Percentiles rank a stretch among this genome's conserved stretches.
These are phyloP conservation scores for Pogona vitticeps DNA, from an alignment of 2,113 vertebrate species.

Conservation along the genomic window DNA sequence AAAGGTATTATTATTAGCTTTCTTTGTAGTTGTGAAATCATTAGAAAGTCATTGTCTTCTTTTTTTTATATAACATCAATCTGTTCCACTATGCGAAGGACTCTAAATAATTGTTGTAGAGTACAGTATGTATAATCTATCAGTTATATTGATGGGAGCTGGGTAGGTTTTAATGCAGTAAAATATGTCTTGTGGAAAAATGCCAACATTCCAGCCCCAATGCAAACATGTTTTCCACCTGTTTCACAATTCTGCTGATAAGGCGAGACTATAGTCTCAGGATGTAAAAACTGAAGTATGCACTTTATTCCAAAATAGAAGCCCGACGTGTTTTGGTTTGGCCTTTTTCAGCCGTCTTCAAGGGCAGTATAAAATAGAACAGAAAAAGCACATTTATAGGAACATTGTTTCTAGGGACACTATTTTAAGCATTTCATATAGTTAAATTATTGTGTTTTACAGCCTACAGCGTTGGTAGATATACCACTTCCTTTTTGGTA, in stretches of 20 bases:
- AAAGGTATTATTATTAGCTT: conserved; percentile 77
- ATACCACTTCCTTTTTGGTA: too few relatives aligned
- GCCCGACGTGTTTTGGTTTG: too few relatives aligned
- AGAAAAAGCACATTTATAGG: too few relatives aligned
- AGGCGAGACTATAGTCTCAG: too few relatives aligned
- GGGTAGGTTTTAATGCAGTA: not conserved
- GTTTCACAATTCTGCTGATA: not conserved
- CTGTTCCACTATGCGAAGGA: not conserved
- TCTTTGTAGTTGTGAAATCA: not conserved
- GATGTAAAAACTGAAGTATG: too few relatives aligned
- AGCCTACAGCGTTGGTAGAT: too few relatives aligned
- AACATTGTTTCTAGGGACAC: too few relatives aligned
- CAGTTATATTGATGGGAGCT: not conserved
- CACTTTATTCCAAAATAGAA: too few relatives aligned
- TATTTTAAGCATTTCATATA: too few relatives aligned
- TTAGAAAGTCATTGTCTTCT: not conserved
- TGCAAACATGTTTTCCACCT: not conserved
- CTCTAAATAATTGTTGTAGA: not conserved
- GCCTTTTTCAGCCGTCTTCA: too few relatives aligned
- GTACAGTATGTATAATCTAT: not conserved
- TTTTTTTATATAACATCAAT: not conserved
- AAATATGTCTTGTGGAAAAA: not conserved
- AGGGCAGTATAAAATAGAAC: too few relatives aligned
- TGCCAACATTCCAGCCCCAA: not conserved
- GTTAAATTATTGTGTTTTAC: too few relatives aligned